phyloP scores from a whole-genome alignment of 2,797 vertebrate genomes.

The Gallirallus australis region DNA sequence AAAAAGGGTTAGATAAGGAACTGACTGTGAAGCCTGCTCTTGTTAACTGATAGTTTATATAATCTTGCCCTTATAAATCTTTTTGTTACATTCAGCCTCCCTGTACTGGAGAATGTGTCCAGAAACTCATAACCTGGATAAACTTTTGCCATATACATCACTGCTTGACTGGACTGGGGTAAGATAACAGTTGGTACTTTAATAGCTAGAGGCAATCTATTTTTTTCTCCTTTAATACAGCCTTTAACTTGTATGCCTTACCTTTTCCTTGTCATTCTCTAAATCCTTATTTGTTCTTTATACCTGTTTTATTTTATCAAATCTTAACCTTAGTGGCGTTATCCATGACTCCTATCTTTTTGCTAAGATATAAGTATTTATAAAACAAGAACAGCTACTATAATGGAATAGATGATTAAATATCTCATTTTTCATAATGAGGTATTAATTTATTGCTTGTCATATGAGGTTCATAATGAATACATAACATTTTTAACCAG shows the following conservation, averaged over 20 bases:
- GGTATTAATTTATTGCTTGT: neutral
- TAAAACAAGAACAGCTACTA: neutral
- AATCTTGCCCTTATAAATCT: neutral
- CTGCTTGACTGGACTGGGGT: constrained; percentile 82
- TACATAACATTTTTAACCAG: neutral
- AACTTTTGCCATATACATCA: constrained; percentile 90
- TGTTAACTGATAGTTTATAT: neutral
- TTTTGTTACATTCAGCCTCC: constrained; percentile 81
- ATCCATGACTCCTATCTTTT: neutral
- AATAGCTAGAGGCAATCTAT: neutral
- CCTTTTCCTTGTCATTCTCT: neutral
- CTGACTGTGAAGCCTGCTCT: neutral
- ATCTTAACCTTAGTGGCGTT: neutral
- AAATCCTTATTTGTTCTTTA: neutral
- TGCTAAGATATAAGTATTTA: neutral
- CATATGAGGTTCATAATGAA: neutral
- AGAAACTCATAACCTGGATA: constrained; percentile 84
- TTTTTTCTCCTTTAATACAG: neutral
- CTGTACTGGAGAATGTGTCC: constrained; percentile 87
- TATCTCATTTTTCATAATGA: neutral
- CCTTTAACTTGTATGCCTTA: neutral
- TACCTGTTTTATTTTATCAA: neutral
- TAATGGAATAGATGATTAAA: neutral
- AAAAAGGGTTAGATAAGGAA: neutral
- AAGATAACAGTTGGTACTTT: constrained; percentile 49